Base-by-base conservation (phyloP, 2,888 invertebrate genomes). In the Hemicrepidius hirtus region DNA sequence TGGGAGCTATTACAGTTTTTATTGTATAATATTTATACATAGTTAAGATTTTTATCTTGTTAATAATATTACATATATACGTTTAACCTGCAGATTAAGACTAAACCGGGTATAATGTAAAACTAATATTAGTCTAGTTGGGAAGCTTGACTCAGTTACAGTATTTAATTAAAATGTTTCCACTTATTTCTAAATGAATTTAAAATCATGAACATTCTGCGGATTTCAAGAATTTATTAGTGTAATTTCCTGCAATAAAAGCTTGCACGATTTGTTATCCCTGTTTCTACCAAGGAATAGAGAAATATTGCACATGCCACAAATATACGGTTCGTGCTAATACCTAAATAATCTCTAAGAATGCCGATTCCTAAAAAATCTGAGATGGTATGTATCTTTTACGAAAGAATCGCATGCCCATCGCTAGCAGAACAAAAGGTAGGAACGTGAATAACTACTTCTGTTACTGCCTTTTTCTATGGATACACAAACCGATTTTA, bases 281-380 rank as follows among this genome's bases (percentile, higher is more conserved):
- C 20, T 57, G 35, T 57, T 57, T 16, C 40, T 37, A 37, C 40
- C 40, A 37, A 37, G 57, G 12, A 32, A 57, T 57, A 57, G 57
- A 57, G 57, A 57, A 57, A 57, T 57, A 57, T 57, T 57, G 57
- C 37, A 57, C 57, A 57, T 57, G 57, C 57, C 57, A 57, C 37
- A 50, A 50, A 57, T 57, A 57, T 57, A 57, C 37, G 57, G 57
- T 37, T 35, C 37, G 37, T 37, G 37, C 32, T 57, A 57, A 57
- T 57, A 57, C 37, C 37, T 57, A 37, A 57, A 57, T 57, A 57
- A 57, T 57, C 57, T 20, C 21, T 37, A 57, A 57, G 57, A 57
- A 57, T 57, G 57, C 37, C 57, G 32, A 57, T 57, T 57, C 37
- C 57, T 57, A 57, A 20, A 57, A 37, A 57, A 37, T 37, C 37